Evolutionary conservation across 2,888 invertebrate genomes (phyloP), one percentile per base, ranked within the genome.

Genomic region (Nemotelus pantherinus): DNA sequence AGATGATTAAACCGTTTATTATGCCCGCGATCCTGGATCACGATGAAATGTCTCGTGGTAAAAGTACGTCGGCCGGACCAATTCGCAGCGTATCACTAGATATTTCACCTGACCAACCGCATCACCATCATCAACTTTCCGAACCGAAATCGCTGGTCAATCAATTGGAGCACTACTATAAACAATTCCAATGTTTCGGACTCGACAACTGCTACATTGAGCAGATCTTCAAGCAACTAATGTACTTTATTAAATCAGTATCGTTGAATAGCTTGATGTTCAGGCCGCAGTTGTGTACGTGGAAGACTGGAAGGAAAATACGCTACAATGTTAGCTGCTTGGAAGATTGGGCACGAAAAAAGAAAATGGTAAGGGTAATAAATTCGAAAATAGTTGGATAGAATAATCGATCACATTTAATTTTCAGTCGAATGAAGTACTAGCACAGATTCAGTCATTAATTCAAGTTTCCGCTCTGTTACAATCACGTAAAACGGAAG

Each of bases 281-380:
- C 79, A 91, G 99, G 53, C 96, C 97, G 83, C 98, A 99, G 85
- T 91, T 99, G 84, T 99, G 99, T 87, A 96, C 97, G 88, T 99
- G 98, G 97, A 94, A 96, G 63, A 98, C 97, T 85, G 98, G 98
- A 0, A 94, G 98, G 91, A 97, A 98, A 87, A 97, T 99, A 82
- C 90, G 94, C 58, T 98, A 96, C 88, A 98, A 98, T 88, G 89
- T 98, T 78, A 96, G 96, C 0, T 95, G 96, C 83, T 89, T 98
- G 65, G 98, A 98, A 86, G 96, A 96, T 87, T 98, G 98, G 97
- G 92, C 94, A 74, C 91, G 96, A 79, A 97, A 97, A 83, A 93
- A 94, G 80, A 84, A 85, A 82, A 86, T 87, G 87, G 87, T 86
- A 82, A 60, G 80, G 39, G 39, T 41, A 43, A 63, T 1, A 39